Conservation (phyloP, 2,888 invertebrate genomes). For the Tolmerus cingulatus region DNA sequence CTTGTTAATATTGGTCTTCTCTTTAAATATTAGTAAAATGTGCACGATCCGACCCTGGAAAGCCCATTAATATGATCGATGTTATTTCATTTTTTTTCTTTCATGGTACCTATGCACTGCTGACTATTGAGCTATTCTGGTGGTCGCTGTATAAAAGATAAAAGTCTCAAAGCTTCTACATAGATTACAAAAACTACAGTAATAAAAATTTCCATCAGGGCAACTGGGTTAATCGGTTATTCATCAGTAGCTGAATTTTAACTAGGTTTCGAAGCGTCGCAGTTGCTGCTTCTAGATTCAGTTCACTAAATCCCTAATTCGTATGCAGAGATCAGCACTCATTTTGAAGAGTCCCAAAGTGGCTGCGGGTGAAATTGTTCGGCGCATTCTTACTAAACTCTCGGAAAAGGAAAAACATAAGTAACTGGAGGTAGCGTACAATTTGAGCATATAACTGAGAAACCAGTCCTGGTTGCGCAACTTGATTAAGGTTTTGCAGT, state of each 20-base stretch:
- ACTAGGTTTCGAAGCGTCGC: background rate
- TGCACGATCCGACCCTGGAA: background rate
- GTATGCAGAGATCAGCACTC: background rate
- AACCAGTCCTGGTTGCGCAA: background rate
- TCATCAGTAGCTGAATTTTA: background rate
- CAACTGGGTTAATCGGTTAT: background rate
- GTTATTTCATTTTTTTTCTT: background rate
- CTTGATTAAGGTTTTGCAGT: background rate
- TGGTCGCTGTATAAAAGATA: background rate
- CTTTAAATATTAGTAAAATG: background rate
- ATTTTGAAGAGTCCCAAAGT: background rate
- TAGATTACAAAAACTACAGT: background rate
- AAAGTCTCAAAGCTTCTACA: background rate
- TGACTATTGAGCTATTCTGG: background rate
- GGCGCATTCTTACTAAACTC: background rate
- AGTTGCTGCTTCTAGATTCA: background rate
- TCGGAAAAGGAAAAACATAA: background rate
- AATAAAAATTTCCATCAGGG: background rate
- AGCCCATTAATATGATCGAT: background rate
- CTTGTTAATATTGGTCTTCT: background rate
- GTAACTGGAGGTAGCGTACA: background rate
- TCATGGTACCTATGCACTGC: background rate
- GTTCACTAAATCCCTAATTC: background rate
- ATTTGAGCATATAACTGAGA: background rate
- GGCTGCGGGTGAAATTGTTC: background rate